Evolutionary conservation across 30 jellyfish, hydroid and myxozoan species (phyloP).

Genomic region (Chrysaora quinquecirrha): DNA sequence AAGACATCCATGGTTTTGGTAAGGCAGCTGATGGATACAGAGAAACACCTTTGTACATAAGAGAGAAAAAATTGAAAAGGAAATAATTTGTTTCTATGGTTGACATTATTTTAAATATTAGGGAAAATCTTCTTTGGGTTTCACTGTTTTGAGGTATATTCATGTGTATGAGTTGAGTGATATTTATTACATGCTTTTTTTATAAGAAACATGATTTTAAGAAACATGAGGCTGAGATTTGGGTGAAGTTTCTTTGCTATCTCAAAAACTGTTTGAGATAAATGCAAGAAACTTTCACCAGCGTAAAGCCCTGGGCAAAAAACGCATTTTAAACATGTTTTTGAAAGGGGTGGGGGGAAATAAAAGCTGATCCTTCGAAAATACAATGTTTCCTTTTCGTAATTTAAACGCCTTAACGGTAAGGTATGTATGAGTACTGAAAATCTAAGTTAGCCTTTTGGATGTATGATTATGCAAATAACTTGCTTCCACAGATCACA

Average conservation of each 20-base stretch:
- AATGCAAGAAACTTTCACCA: neutral
- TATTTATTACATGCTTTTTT: too few relatives aligned
- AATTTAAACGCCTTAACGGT: neutral
- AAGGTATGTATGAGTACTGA: slow-evolving; percentile 1
- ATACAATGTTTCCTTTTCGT: neutral
- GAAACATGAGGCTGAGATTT: too few relatives aligned
- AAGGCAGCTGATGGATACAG: slow-evolving; percentile 20
- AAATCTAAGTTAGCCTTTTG: neutral
- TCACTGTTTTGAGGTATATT: neutral
- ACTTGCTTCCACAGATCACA: slow-evolving; percentile 1
- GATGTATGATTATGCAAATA: neutral
- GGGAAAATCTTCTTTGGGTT: neutral
- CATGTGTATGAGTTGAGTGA: neutral
- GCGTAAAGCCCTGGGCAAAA: slow-evolving; percentile 5
- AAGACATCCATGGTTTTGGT: slow-evolving; percentile 7
- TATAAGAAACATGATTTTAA: too few relatives aligned
- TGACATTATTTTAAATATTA: neutral
- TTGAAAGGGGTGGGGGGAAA: neutral
- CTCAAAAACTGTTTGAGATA: neutral
- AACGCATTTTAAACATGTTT: too few relatives aligned
- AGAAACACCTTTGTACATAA: slow-evolving; percentile 6
- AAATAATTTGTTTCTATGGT: neutral
- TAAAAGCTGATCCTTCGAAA: neutral
- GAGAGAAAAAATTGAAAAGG: slow-evolving; percentile 3
- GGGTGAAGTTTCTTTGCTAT: too few relatives aligned